Base-by-base conservation (phyloP, 2,888 invertebrate species). In the Plutella xylostella region DNA sequence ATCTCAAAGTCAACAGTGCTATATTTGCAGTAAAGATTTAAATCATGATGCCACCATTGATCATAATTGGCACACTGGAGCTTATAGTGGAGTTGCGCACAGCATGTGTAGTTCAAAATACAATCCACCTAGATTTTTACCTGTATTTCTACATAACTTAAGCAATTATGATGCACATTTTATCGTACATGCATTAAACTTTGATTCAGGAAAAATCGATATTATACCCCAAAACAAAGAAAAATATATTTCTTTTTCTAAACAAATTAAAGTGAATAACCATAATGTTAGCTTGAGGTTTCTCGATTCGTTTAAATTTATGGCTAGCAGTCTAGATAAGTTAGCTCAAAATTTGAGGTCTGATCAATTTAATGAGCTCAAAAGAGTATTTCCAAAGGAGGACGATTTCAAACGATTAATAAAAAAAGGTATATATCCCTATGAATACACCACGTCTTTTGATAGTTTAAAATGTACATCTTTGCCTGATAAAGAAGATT, bases 231-330 rank as follows among this genome's bases (percentile, higher is more conserved):
- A 56, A 44, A 60, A 53, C 39, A 57, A 60, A 45, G 61, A 62
- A 51, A 54, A 51, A 50, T 62, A 61, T 46, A 58, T 61, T 18
- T 61, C 60, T 12, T 59, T 64, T 45, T 48, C 55, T 14, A 64
- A 61, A 51, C 6, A 43, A 9, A 15, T 55, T 43, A 44, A 48
- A 20, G 43, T 50, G 22, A 47, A 50, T 41, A 33, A 47, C 28
- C 35, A 12, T 2, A 42, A 46, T 20, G 45, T 45, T 30, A 34
- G 42, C 31, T 39, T 49, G 22, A 45, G 48, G 31, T 51, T 53
- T 45, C 34, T 51, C 42, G 50, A 52, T 48, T 48, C 50, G 15
- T 49, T 51, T 15, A 51, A 48, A 17, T 52, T 52, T 48, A 39
- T 51, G 42, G 25, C 52, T 5, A 47, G 48, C 35, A 41, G 46